Conservation (phyloP, 2,113 vertebrate species). For the Nothocercus julius region DNA sequence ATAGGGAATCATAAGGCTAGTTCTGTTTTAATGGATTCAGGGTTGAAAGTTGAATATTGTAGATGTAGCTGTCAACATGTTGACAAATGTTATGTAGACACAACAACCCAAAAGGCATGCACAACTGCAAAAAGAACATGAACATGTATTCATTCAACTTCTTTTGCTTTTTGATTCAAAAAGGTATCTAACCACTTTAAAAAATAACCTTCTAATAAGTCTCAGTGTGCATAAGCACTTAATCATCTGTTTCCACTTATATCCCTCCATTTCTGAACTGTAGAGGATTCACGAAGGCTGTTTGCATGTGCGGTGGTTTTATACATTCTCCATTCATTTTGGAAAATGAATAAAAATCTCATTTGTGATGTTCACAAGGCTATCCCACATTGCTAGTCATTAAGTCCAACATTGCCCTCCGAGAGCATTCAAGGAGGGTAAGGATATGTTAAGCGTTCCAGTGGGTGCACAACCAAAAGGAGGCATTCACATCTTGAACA, state of each 20-base stretch:
- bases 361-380: conserved; percentile 50
- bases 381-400: not conserved
- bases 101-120: not conserved
- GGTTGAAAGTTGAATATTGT: not conserved
- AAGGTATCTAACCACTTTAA: not conserved
- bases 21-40: not conserved
- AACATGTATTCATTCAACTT: not conserved
- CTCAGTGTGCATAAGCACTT: not conserved
- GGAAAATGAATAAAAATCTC: conserved; percentile 51
- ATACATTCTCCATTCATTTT: conserved; percentile 15
- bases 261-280: not conserved
- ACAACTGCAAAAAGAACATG: not conserved
- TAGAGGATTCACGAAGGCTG: not conserved
- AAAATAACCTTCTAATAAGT: not conserved
- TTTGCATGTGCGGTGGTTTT: not conserved
- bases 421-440: not conserved
- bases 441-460: conserved; percentile 22
- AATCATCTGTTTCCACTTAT: conserved; percentile 31
- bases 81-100: not conserved
- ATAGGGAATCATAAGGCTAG: not conserved
- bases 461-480: conserved; percentile 38
- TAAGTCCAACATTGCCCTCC: not conserved
- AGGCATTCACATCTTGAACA: conserved; percentile 47
- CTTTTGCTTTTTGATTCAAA: not conserved
- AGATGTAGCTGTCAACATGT: too few relatives aligned